These are phyloP conservation scores for Poeciliopsis infans DNA, from an alignment of 2,797 vertebrate species.

Conservation along the genomic window DNA sequence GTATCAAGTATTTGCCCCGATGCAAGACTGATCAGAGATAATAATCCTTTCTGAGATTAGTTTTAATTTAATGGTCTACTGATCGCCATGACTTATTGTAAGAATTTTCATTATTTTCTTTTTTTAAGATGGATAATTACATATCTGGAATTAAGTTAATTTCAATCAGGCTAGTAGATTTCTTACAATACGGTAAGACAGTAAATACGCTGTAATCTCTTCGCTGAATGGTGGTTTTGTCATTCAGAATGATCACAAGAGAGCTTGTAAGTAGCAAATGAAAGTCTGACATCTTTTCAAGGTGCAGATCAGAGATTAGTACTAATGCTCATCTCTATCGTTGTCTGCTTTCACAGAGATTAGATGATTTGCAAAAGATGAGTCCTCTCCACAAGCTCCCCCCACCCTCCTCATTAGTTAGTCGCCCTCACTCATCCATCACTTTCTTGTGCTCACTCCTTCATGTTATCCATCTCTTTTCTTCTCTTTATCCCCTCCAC, in stretches of 20 bases:
- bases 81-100: slow-evolving; percentile 36
- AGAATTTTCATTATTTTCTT: slow-evolving; percentile 32
- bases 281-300: slow-evolving; percentile 76
- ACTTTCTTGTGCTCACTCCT: slow-evolving; percentile 55
- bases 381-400: slow-evolving; percentile 6
- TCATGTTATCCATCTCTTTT: slow-evolving; percentile 53
- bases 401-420: slow-evolving; percentile 26
- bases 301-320: slow-evolving; percentile 78
- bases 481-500: slow-evolving; percentile 56
- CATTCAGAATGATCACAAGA: slow-evolving; percentile 72
- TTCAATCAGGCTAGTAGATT: slow-evolving; percentile 28
- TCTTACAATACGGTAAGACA: slow-evolving; percentile 35
- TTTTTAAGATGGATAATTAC: slow-evolving; percentile 3
- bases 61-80: slow-evolving; percentile 62
- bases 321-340: slow-evolving; percentile 74
- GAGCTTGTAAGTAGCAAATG: slow-evolving; percentile 69
- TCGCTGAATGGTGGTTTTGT: slow-evolving; percentile 61
- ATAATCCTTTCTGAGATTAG: slow-evolving; percentile 68
- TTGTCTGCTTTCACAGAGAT: slow-evolving; percentile 72
- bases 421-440: slow-evolving; percentile 44
- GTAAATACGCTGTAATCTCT: slow-evolving; percentile 66
- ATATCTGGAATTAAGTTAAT: slow-evolving; percentile 17
- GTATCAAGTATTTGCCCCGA: slow-evolving; percentile 69
- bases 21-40: slow-evolving; percentile 68
- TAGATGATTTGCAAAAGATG: slow-evolving; percentile 73